Base-by-base conservation (phyloP, 2,888 invertebrate species). In the Emmelina monodactyla region DNA sequence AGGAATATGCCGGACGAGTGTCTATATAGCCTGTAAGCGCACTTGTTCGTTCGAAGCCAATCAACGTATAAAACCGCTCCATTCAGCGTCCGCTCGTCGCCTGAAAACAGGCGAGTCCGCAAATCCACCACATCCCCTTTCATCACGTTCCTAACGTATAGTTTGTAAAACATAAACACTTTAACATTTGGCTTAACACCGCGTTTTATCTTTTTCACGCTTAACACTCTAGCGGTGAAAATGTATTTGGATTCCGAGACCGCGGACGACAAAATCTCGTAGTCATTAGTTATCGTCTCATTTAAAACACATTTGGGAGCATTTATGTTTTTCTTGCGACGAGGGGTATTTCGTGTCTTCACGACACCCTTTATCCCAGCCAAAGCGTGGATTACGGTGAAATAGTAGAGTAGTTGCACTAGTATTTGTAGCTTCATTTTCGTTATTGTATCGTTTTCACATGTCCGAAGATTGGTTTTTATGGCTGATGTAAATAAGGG, bases 271-370 rank as follows among this genome's bases (percentile, higher is more conserved):
- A 79, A 58, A 68, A 78, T 75, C 70, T 78, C 78, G 58, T 76
- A 78, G 70, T 79, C 78, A 69, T 79, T 78, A 68, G 75, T 76
- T 70, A 78, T 71, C 62, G 78, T 79, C 69, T 75, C 78, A 61
- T 79, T 78, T 60, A 70, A 71, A 70, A 70, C 62, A 69, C 78
- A 78, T 73, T 76, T 75, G 63, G 67, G 51, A 47, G 52, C 62
- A 53, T 71, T 75, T 62, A 63, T 64, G 65, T 68, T 69, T 71
- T 70, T 75, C 66, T 68, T 75, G 59, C 58, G 66, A 57, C 59
- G 58, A 54, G 58, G 56, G 51, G 63, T 63, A 55, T 69, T 67
- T 53, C 70, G 72, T 58, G 68, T 73, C 54, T 61, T 67, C 53
- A 59, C 66, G 49, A 56, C 57, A 56, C 62, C 65, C 59, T 58